A percentile compares a stretch with the other conserved stretches of the same genome.
Conservation (phyloP, 2,113 vertebrate genomes). For the Alosa alosa region DNA sequence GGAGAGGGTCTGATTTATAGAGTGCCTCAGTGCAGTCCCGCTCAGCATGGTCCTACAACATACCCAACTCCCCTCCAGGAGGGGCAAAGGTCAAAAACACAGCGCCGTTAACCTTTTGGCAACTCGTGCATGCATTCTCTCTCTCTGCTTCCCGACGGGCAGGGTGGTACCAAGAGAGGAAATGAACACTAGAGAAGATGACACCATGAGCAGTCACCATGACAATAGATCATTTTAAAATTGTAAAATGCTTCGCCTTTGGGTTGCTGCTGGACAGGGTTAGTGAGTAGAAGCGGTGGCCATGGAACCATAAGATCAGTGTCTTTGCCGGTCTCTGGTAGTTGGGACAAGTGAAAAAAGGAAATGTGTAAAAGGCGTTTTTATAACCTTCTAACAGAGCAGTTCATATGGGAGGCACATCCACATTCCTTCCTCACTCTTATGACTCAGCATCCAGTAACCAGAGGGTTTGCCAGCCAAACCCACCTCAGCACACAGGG, state of each 20-base stretch:
- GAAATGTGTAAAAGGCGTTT: not conserved
- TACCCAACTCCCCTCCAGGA: conserved; percentile 77
- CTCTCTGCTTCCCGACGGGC: not conserved
- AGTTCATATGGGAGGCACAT: not conserved
- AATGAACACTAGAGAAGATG: conserved; percentile 14
- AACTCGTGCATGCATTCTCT: conserved; percentile 37
- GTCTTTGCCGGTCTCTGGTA: not conserved
- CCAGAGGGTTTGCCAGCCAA: not conserved
- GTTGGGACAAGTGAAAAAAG: not conserved
- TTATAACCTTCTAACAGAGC: not conserved
- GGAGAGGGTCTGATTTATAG: conserved; percentile 80
- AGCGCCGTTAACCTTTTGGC: conserved; percentile 72
- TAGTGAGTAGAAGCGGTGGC: not conserved
- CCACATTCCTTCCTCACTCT: not conserved
- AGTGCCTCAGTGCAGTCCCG: conserved; percentile 77
- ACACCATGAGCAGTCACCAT: not conserved
- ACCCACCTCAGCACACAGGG: not conserved
- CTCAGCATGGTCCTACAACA: conserved; percentile 79
- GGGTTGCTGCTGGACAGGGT: not conserved
- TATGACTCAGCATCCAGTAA: conserved; percentile 6
- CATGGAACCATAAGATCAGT: not conserved
- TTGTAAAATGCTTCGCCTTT: not conserved
- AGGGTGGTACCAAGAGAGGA: conserved; percentile 28
- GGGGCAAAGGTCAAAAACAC: conserved; percentile 79
- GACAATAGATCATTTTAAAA: not conserved